Evolutionary conservation across 2,113 vertebrate genomes (phyloP).

Genomic region (Taurulus bubalis): DNA sequence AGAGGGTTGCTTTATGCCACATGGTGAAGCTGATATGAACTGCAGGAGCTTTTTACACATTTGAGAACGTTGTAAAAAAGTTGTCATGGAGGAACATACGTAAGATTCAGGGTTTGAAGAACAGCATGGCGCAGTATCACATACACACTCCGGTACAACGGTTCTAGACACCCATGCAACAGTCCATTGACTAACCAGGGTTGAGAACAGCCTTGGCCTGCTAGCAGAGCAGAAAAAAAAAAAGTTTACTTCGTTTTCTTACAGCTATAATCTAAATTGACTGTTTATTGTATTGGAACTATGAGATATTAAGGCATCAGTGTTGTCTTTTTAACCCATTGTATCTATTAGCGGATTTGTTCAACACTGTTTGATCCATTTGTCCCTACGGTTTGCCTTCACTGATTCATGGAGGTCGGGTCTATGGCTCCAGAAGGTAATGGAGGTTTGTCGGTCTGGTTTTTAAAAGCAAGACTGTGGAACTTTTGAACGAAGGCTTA

Average conservation of each 20-base stretch:
- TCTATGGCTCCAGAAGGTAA: not conserved
- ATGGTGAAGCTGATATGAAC: conserved; percentile 12
- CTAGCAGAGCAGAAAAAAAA: conserved; percentile 26
- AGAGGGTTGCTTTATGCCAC: conserved; percentile 9
- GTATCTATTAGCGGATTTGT: not conserved
- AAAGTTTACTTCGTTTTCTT: not conserved
- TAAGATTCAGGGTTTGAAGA: conserved; percentile 25
- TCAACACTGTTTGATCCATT: not conserved
- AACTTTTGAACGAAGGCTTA: not conserved
- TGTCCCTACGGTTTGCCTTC: not conserved
- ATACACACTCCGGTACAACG: conserved; percentile 6
- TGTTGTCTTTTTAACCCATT: not conserved
- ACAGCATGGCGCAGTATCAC: not conserved
- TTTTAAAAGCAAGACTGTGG: not conserved
- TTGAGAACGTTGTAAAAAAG: conserved; percentile 45
- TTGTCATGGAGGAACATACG: not conserved
- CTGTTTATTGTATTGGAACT: not conserved
- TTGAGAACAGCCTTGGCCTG: conserved; percentile 8
- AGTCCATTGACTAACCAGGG: not conserved
- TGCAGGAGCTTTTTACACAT: conserved; percentile 1
- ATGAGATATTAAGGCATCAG: not conserved
- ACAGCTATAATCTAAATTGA: not conserved
- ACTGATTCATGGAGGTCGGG: not conserved
- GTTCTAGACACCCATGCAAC: conserved; percentile 4
- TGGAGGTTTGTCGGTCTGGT: not conserved